phyloP scores from a whole-genome alignment of 37 sponge, comb jelly and placozoan genomes.

The Chondrosia reniformis region DNA sequence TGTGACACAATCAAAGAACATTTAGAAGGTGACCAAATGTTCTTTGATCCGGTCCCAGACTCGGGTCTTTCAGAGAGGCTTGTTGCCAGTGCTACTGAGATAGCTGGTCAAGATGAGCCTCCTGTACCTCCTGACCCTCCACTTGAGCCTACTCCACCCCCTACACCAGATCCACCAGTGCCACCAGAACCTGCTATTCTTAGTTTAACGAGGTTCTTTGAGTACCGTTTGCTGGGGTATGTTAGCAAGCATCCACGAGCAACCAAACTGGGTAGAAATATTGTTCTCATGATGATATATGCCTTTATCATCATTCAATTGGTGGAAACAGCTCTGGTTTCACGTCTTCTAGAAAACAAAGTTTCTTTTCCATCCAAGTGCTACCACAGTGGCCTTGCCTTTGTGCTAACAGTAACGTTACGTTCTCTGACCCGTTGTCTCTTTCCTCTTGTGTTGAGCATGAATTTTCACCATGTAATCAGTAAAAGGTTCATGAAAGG shows the following conservation, averaged over 20 bases:
- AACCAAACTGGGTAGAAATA: not conserved
- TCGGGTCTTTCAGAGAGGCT: too few species aligned
- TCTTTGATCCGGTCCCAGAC: too few species aligned
- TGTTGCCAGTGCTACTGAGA: too few species aligned
- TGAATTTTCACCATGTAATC: not conserved
- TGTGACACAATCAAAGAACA: too few species aligned
- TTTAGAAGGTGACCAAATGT: too few species aligned
- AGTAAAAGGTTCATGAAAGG: not conserved
- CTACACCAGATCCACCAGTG: not conserved
- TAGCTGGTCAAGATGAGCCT: not conserved
- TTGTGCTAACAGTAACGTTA: not conserved
- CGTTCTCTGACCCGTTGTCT: not conserved
- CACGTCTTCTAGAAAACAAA: not conserved
- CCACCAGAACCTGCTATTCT: not conserved
- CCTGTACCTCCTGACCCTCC: not conserved
- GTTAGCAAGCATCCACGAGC: not conserved
- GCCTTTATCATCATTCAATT: not conserved
- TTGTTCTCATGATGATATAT: conserved; percentile 1
- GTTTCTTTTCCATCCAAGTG: not conserved
- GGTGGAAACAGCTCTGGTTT: not conserved
- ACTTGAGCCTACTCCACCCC: not conserved
- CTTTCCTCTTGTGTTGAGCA: not conserved
- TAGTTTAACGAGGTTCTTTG: not conserved
- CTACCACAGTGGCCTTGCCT: conserved; percentile 9
- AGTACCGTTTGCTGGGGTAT: not conserved